These are phyloP conservation scores for Solenopsis fugax DNA, from an alignment of 1,140 invertebrate species.

Conservation along the genomic window DNA sequence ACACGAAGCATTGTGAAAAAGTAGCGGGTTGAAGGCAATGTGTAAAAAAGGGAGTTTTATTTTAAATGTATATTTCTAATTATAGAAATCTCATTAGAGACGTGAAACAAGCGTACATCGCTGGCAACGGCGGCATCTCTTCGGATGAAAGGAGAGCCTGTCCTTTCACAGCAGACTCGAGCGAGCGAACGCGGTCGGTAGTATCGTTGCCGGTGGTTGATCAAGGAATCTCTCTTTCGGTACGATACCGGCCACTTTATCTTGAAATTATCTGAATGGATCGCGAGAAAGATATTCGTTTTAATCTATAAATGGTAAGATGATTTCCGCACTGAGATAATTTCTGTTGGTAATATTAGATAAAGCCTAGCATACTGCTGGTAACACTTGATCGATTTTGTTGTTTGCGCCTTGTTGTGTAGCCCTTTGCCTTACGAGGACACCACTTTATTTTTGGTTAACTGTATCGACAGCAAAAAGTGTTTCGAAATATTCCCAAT, in stretches of 20 bases:
- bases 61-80: conserved; percentile 37
- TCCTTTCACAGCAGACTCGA: background rate
- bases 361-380: background rate
- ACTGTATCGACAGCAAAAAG: background rate
- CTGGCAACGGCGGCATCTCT: conserved; percentile 38
- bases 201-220: conserved; percentile 29
- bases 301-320: conserved; percentile 33
- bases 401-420: background rate
- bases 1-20: conserved; percentile 67
- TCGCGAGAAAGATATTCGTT: background rate
- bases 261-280: background rate
- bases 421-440: background rate
- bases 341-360: background rate
- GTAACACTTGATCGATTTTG: conserved; percentile 18
- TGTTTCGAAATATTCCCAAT: background rate
- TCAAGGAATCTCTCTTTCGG: background rate
- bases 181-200: conserved; percentile 20
- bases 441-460: conserved; percentile 32
- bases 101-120: conserved; percentile 10
- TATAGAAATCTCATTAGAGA: background rate
- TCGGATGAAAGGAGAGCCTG: background rate
- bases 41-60: background rate
- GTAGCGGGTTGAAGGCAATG: background rate
- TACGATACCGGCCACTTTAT: conserved; percentile 2
- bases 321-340: background rate